These are phyloP conservation scores for Parotia lawesii DNA, from an alignment of 2,113 vertebrate species.

Conservation along the genomic window DNA sequence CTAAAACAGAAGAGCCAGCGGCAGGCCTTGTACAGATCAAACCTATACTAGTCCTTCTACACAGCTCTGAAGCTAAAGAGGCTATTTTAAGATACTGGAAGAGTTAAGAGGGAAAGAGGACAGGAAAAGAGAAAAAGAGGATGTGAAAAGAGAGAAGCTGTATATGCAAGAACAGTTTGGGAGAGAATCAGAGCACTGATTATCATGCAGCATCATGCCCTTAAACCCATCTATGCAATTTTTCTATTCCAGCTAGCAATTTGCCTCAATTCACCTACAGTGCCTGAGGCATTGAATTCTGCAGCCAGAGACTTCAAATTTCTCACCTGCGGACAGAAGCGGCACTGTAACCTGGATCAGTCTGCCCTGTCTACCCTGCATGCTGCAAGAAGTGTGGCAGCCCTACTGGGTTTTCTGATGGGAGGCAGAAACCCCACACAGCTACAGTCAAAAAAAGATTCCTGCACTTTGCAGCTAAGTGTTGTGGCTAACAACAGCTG, in stretches of 20 bases:
- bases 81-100: slow-evolving; percentile 2
- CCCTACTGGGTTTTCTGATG: background rate
- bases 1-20: background rate
- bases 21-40: background rate
- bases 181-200: background rate
- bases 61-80: background rate
- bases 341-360: background rate
- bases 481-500: slow-evolving; percentile 19
- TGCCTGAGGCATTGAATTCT: background rate
- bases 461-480: slow-evolving; percentile 5
- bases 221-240: background rate
- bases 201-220: background rate
- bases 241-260: background rate
- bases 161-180: background rate
- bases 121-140: background rate
- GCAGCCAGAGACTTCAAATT: background rate
- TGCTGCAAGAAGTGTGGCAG: background rate
- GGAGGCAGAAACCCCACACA: background rate
- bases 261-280: background rate
- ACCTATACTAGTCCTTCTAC: background rate
- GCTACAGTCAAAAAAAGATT: background rate
- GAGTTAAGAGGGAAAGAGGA: background rate
- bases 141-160: background rate
- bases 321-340: background rate
- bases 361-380: background rate